Evolutionary conservation across 37 sponge, comb jelly and placozoan species (phyloP).

Genomic region (Axinella damicornis): DNA sequence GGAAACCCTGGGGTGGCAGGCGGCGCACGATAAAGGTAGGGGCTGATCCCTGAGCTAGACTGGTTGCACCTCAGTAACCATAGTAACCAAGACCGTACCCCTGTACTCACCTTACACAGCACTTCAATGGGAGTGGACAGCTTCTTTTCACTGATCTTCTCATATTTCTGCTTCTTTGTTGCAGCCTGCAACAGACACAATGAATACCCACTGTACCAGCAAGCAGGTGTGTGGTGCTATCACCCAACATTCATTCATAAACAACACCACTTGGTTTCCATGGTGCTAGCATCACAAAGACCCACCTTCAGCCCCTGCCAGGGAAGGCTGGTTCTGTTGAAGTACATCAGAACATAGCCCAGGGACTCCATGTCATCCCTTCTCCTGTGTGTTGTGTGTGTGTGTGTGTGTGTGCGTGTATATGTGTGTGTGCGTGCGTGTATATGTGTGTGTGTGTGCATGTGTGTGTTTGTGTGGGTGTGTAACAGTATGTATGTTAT

Average conservation of each 20-base stretch:
- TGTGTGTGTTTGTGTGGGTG: slow-evolving; percentile 1
- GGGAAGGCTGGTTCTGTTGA: slow-evolving; percentile 96
- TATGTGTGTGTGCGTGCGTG: too few relatives aligned
- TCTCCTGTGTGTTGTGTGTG: slow-evolving; percentile 51
- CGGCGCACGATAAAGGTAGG: not conserved
- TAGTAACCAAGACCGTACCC: too few relatives aligned
- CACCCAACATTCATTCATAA: too few relatives aligned
- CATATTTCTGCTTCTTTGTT: slow-evolving; percentile 99
- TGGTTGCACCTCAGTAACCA: too few relatives aligned
- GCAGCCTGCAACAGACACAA: slow-evolving; percentile 70
- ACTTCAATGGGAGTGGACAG: slow-evolving; percentile 99
- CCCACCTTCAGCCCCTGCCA: slow-evolving; percentile 97
- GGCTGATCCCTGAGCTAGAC: too few relatives aligned
- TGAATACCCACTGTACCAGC: too few relatives aligned
- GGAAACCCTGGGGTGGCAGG: slow-evolving; percentile 81
- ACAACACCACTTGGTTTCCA: too few relatives aligned
- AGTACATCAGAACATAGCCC: slow-evolving; percentile 99
- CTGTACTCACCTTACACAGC: slow-evolving; percentile 85
- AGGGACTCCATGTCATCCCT: slow-evolving; percentile 98
- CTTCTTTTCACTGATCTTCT: slow-evolving; percentile 98
- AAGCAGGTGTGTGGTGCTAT: too few relatives aligned
- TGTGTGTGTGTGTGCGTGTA: not conserved
- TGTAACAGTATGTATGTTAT: not conserved
- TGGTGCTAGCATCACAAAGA: too few relatives aligned
- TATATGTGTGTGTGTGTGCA: not conserved